phyloP scores from a whole-genome alignment of 2,113 vertebrate genomes.

The Chionodraco myersi region DNA sequence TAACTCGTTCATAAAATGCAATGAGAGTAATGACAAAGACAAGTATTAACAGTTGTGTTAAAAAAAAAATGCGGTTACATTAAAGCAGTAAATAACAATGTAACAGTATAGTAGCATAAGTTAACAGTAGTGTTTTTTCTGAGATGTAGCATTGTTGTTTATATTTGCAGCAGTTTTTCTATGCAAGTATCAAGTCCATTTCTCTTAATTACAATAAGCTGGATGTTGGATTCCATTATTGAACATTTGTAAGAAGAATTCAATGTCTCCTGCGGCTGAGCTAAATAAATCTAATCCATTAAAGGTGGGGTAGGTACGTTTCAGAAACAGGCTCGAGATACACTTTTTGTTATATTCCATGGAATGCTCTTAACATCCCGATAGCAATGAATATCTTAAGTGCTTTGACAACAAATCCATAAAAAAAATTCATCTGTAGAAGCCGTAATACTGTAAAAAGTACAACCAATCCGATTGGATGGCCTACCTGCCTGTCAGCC shows the following conservation, averaged over 20 bases:
- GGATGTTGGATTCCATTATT: slow-evolving; percentile 29
- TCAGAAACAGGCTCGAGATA: too few species aligned
- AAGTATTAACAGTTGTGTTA: slow-evolving; percentile 15
- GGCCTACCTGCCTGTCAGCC: too few species aligned
- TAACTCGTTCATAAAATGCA: slow-evolving; percentile 39
- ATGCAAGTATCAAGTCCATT: slow-evolving; percentile 30
- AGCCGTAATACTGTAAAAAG: too few species aligned
- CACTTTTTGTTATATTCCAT: too few species aligned
- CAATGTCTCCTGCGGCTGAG: slow-evolving; percentile 12
- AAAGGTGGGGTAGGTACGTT: too few species aligned
- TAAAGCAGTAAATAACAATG: slow-evolving; percentile 39
- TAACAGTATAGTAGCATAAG: slow-evolving; percentile 52
- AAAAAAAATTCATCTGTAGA: too few species aligned
- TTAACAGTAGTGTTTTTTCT: slow-evolving; percentile 38
- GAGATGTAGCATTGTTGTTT: slow-evolving; percentile 3
- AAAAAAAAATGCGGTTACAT: slow-evolving; percentile 31
- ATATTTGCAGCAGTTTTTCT: slow-evolving; percentile 47
- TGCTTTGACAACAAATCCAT: too few species aligned
- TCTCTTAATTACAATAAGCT: slow-evolving; percentile 47
- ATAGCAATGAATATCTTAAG: too few species aligned
- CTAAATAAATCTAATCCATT: slow-evolving; percentile 1
- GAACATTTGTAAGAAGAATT: not conserved
- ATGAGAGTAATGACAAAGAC: slow-evolving; percentile 27
- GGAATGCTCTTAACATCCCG: too few species aligned
- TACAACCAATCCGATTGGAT: too few species aligned